Evolutionary conservation across 1,140 invertebrate genomes (phyloP).

Genomic region (Metaphire vulgaris): DNA sequence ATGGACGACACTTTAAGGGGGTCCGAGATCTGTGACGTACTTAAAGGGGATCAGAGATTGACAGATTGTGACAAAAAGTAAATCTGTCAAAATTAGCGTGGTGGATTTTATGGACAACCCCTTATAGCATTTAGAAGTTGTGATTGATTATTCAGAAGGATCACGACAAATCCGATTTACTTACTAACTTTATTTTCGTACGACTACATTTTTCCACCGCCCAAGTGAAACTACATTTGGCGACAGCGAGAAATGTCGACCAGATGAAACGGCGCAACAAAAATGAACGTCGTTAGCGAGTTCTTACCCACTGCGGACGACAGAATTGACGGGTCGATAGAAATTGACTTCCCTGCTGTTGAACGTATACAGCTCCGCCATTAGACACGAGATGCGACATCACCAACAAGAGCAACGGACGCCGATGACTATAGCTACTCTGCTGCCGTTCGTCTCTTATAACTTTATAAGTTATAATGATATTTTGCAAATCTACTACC

Average conservation of each 20-base stretch:
- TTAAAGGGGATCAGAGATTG: too few species aligned
- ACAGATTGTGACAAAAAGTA: too few species aligned
- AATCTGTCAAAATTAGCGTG: too few species aligned
- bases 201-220: not conserved
- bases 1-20: too few species aligned
- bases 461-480: too few species aligned
- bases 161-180: not conserved
- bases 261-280: not conserved
- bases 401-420: too few species aligned
- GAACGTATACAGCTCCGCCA: conserved; percentile 13
- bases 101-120: not conserved
- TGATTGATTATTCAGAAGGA: not conserved
- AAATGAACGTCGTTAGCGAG: not conserved
- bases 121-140: not conserved
- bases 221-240: not conserved
- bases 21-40: too few species aligned
- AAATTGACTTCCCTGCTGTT: conserved; percentile 25
- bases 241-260: too few species aligned
- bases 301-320: conserved; percentile 4
- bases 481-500: too few species aligned
- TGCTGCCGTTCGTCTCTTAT: too few species aligned
- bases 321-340: conserved; percentile 8
- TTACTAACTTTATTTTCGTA: not conserved
- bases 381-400: too few species aligned
- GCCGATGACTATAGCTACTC: too few species aligned